Base-by-base conservation (phyloP, 2,888 invertebrate genomes). In the Athalia rosae region DNA sequence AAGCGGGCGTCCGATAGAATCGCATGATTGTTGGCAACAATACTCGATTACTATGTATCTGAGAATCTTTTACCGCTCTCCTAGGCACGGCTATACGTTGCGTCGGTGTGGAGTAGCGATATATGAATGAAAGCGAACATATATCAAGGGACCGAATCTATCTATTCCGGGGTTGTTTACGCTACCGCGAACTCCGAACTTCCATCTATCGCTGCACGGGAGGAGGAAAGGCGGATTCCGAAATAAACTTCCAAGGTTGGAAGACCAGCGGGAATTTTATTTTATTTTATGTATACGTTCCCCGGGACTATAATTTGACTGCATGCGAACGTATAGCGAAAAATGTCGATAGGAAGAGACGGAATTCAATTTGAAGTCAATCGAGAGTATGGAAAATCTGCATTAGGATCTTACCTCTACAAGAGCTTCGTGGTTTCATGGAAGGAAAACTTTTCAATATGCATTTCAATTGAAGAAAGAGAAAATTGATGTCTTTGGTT, bases 11-110 rank as follows among this genome's bases (percentile, higher is more conserved):
- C 28, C 78, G 81, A 83, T 83, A 71, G 79, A 80, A 81, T 83
- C 81, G 85, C 83, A 85, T 87, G 88, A 89, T 89, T 88, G 89
- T 89, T 86, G 87, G 85, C 87, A 87, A 87, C 86, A 89, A 89
- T 89, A 88, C 87, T 88, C 88, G 83, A 89, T 89, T 89, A 89
- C 89, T 89, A 89, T 89, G 89, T 89, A 89, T 89, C 89, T 83
- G 80, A 66, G 82, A 85, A 89, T 87, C 87, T 88, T 81, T 82
- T 80, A 84, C 84, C 84, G 85, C 82, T 83, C 84, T 85, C 85
- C 83, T 82, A 87, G 88, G 86, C 88, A 87, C 84, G 82, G 45
- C 61, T n/a, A 15, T 15, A n/a, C 8, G n/a, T 53, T 62, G 15
- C 61, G 48, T 28, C 48, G 9, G 48, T 62, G 48, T 74, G 62